A percentile compares a stretch with the other conserved stretches of the same genome.
Evolutionary conservation across 2,113 vertebrate species (phyloP).

Genomic region (Echinops telfairi): DNA sequence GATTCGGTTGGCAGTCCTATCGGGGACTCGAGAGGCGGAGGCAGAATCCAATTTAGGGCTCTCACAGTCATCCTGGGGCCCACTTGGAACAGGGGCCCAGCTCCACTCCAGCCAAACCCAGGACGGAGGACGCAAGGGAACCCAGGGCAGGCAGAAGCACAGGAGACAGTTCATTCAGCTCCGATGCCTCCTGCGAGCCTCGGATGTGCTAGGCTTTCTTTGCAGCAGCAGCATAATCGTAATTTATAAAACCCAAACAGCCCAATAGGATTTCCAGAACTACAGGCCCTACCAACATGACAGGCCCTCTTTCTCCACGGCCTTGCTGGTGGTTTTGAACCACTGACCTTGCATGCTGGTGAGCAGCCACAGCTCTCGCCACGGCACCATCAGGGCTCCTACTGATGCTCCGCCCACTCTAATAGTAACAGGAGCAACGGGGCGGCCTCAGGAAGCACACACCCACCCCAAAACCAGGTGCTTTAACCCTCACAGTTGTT

Average conservation of each 20-base stretch:
- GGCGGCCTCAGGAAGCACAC: background rate
- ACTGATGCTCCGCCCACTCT: slow-evolving; percentile 21
- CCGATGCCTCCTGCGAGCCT: background rate
- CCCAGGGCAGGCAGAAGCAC: background rate
- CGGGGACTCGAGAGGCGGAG: slow-evolving; percentile 76
- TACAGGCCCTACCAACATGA: background rate
- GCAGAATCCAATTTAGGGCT: slow-evolving; percentile 80
- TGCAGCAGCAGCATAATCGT: background rate
- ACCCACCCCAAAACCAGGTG: background rate
- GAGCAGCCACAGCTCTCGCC: too few relatives aligned
- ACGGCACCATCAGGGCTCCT: background rate
- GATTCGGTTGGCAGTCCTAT: slow-evolving; percentile 82
- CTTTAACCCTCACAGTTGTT: background rate
- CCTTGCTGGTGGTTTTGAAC: background rate
- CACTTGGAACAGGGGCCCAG: background rate
- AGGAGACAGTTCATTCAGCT: background rate
- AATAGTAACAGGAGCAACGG: background rate
- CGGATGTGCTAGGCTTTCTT: background rate
- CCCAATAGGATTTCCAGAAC: background rate
- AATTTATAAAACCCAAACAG: background rate
- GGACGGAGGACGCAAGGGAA: background rate
- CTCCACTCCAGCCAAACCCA: background rate
- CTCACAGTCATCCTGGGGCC: slow-evolving; percentile 58
- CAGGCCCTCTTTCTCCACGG: background rate
- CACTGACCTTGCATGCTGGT: too few relatives aligned